phyloP scores from a whole-genome alignment of 1,140 invertebrate species.

The Sminthurides bifidus region DNA sequence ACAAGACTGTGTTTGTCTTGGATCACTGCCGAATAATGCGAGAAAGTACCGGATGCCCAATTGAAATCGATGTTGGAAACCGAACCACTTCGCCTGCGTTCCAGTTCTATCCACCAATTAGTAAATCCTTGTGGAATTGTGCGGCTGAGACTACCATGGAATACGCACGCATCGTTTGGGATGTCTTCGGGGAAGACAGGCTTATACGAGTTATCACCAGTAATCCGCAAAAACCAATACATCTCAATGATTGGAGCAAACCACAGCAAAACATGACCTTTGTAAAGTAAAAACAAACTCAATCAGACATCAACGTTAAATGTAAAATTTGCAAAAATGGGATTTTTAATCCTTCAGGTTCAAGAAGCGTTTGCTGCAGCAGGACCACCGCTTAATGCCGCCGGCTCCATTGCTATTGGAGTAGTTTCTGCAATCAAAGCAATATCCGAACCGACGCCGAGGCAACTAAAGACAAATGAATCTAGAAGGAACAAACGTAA shows the following conservation, averaged over 20 bases:
- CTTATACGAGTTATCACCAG: constrained; percentile 73
- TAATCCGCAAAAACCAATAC: constrained; percentile 56
- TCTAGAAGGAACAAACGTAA: not conserved
- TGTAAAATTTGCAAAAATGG: not conserved
- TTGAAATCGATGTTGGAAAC: constrained; percentile 69
- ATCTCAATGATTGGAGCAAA: constrained; percentile 66
- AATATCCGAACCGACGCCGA: constrained; percentile 49
- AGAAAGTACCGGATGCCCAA: constrained; percentile 67
- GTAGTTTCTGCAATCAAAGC: constrained; percentile 75
- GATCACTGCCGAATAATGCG: constrained; percentile 84
- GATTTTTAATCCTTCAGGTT: constrained; percentile 5
- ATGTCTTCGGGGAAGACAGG: constrained; percentile 79
- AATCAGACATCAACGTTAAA: not conserved
- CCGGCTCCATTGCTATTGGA: constrained; percentile 39
- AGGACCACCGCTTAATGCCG: constrained; percentile 48
- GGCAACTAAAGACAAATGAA: constrained; percentile 6
- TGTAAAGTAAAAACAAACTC: no score
- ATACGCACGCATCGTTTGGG: constrained; percentile 92
- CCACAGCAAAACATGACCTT: constrained; percentile 69
- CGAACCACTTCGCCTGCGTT: constrained; percentile 26
- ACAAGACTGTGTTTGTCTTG: constrained; percentile 89
- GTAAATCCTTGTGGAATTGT: constrained; percentile 88
- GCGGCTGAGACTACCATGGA: constrained; percentile 86
- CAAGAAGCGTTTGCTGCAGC: constrained; percentile 52
- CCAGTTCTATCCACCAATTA: constrained; percentile 61